Conservation (phyloP, 2,888 invertebrate species). For the Rhagonycha fulva region DNA sequence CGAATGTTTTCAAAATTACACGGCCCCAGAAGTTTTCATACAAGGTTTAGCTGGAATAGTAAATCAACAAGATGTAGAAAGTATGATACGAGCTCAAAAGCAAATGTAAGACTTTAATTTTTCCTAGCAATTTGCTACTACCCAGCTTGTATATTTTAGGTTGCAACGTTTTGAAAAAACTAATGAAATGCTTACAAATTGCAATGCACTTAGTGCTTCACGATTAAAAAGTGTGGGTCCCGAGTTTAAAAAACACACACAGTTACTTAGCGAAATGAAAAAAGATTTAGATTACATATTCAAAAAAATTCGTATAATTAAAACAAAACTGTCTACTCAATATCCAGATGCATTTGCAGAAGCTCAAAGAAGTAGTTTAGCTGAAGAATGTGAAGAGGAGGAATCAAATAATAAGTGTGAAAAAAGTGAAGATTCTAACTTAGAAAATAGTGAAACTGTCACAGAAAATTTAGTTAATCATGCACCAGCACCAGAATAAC, state of each 20-base stretch:
- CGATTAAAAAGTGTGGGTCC: conserved; percentile 82
- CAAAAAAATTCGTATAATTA: conserved; percentile 84
- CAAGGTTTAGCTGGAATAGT: conserved; percentile 91
- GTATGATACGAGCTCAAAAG: conserved; percentile 88
- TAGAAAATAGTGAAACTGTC: not conserved
- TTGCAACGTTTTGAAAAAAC: conserved; percentile 96
- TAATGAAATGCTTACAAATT: conserved; percentile 98
- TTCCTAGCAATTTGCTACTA: not conserved
- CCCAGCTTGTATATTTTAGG: conserved; percentile 59
- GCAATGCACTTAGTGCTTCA: conserved; percentile 89
- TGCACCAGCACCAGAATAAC: not conserved
- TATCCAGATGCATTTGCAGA: conserved; percentile 70
- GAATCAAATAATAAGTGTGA: conserved; percentile 38
- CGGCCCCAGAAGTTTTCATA: conserved; percentile 90
- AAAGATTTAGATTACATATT: conserved; percentile 95
- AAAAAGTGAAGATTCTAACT: not conserved
- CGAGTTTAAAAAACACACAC: conserved; percentile 91
- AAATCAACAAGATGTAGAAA: conserved; percentile 87
- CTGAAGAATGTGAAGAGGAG: conserved; percentile 52
- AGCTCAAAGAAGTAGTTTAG: conserved; percentile 55
- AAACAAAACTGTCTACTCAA: conserved; percentile 73
- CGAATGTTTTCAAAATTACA: conserved; percentile 88
- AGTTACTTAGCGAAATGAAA: conserved; percentile 85
- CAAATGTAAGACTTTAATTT: conserved; percentile 73
- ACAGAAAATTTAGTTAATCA: not conserved